A percentile compares a stretch with the other conserved stretches of the same genome.
phyloP scores from a whole-genome alignment of 2,113 vertebrate genomes.

The Erpornis zantholeuca region DNA sequence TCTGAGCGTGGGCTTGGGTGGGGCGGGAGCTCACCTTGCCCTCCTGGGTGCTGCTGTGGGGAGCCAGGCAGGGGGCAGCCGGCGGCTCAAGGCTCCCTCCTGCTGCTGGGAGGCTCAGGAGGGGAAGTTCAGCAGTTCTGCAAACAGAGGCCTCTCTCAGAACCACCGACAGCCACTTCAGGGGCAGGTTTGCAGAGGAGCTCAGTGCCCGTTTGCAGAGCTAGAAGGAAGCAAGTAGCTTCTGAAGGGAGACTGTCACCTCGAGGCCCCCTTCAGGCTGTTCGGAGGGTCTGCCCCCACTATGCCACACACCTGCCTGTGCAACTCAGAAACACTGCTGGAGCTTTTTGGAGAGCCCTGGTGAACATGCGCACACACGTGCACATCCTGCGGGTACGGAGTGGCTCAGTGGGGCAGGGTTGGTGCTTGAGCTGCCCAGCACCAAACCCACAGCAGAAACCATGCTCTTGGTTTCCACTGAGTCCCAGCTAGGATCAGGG shows the following conservation, averaged over 20 bases:
- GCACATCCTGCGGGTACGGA: rapidly evolving
- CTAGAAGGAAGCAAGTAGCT: not conserved
- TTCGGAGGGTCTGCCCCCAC: not conserved
- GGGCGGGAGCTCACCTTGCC: not conserved
- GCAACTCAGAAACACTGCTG: not conserved
- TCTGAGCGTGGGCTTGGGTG: not conserved
- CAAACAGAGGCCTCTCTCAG: constrained; percentile 35
- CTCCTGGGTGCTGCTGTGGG: not conserved
- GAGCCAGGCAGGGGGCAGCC: not conserved
- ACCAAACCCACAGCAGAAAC: not conserved
- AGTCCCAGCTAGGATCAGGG: rapidly evolving
- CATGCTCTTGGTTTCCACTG: not conserved
- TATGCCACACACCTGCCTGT: not conserved
- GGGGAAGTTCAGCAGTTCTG: not conserved
- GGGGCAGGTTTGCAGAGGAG: not conserved
- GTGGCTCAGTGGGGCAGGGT: not conserved
- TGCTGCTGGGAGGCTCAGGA: not conserved
- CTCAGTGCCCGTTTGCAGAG: not conserved
- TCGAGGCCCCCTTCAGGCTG: not conserved
- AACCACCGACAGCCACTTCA: not conserved
- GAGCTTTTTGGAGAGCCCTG: not conserved
- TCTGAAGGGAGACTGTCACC: not conserved
- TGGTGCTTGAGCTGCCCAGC: not conserved
- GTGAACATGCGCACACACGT: not conserved
- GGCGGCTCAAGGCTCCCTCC: not conserved